Percentiles rank a stretch among this genome's conserved stretches.
phyloP scores from a whole-genome alignment of 2,888 invertebrate genomes.

The Dryomyza anilis region DNA sequence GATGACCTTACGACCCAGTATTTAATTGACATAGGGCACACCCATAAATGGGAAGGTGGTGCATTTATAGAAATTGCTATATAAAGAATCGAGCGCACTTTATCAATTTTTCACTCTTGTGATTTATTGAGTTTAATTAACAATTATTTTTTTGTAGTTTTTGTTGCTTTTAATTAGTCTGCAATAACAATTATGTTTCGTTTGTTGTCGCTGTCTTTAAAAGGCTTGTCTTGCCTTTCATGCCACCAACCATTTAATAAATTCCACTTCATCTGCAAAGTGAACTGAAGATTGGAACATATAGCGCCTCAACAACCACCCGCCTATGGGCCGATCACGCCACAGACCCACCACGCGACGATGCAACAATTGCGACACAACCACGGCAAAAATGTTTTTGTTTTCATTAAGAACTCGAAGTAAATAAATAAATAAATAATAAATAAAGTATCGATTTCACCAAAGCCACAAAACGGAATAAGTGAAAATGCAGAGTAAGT shows the following conservation, averaged over 20 bases:
- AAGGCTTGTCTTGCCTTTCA: no score
- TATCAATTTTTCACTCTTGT: background rate
- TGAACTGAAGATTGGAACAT: no score
- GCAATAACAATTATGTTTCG: slow-evolving; percentile 16
- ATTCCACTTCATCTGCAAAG: no score
- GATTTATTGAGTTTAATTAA: slow-evolving; percentile 13
- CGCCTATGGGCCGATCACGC: no score
- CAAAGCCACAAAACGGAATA: background rate
- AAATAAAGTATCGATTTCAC: slow-evolving; percentile 6
- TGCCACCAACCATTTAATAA: no score
- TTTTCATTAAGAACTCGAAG: background rate
- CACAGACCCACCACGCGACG: no score
- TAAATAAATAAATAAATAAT: background rate
- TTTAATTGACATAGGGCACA: slow-evolving; percentile 18
- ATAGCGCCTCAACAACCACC: no score
- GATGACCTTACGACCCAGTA: slow-evolving; percentile 20
- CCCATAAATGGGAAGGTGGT: slow-evolving; percentile 21
- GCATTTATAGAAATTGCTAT: slow-evolving; percentile 8
- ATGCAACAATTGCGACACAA: no score
- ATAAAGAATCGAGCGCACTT: background rate
- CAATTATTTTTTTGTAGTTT: slow-evolving; percentile 3
- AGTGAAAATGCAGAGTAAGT: slow-evolving; percentile 12
- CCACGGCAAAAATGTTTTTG: background rate
- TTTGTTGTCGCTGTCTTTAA: no score
- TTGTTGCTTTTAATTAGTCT: slow-evolving; percentile 12